Evolutionary conservation across 1,140 invertebrate genomes (phyloP).

Genomic region (Parapsyche elsis): DNA sequence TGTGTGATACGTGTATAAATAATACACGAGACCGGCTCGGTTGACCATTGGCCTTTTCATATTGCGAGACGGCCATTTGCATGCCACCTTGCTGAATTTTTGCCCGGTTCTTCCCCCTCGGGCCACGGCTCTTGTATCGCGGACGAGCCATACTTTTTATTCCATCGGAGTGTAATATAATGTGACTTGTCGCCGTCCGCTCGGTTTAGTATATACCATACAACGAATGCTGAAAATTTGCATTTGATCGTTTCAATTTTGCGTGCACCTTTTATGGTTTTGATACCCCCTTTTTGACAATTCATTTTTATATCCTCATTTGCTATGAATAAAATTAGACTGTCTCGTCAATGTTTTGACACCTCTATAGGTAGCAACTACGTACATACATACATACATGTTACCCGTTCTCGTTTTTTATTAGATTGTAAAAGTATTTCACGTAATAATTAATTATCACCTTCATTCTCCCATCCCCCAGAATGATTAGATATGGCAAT

Average conservation of each 20-base stretch:
- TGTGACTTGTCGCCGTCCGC: not conserved
- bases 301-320: too few relatives aligned
- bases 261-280: not conserved
- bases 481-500: too few relatives aligned
- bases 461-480: too few relatives aligned
- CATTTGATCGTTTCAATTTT: conserved; percentile 7
- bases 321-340: too few relatives aligned
- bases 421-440: too few relatives aligned
- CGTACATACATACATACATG: too few relatives aligned
- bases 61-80: conserved; percentile 40
- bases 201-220: not conserved
- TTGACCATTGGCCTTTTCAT: conserved; percentile 49
- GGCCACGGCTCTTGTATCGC: not conserved
- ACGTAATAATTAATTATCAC: too few relatives aligned
- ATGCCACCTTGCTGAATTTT: conserved; percentile 25
- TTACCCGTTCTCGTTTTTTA: too few relatives aligned
- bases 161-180: not conserved
- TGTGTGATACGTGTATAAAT: conserved; percentile 50
- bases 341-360: too few relatives aligned
- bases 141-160: not conserved
- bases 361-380: too few relatives aligned
- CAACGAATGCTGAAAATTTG: not conserved
- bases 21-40: conserved; percentile 20
- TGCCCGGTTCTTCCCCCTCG: not conserved
- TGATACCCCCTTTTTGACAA: too few relatives aligned